phyloP scores from a whole-genome alignment of 2,113 vertebrate species.

The Plotosus lineatus region DNA sequence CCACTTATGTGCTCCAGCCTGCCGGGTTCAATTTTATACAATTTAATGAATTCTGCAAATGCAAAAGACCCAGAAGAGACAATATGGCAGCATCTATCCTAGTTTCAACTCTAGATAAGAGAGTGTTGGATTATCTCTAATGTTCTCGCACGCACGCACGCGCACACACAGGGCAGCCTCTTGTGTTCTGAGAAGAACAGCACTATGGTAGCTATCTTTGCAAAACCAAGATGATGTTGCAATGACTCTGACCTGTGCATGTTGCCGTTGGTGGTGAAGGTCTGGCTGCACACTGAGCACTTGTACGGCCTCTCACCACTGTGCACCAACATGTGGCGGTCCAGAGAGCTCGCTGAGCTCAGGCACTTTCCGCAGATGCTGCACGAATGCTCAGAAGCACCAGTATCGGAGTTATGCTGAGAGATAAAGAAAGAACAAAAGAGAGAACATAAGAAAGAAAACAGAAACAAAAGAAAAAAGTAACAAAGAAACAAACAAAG shows the following conservation, averaged over 20 bases:
- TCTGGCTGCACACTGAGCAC: slow-evolving; percentile 89
- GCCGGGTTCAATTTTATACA: neutral
- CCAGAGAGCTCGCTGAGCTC: slow-evolving; percentile 95
- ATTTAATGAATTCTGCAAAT: neutral
- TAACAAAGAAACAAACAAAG: no score
- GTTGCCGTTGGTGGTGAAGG: slow-evolving; percentile 98
- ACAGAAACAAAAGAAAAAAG: no score
- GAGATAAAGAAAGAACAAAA: neutral
- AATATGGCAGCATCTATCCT: neutral
- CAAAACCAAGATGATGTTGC: neutral
- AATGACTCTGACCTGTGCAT: slow-evolving; percentile 89
- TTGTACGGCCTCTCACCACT: slow-evolving; percentile 96
- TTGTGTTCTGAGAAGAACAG: neutral
- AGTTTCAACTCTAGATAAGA: neutral
- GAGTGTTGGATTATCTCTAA: neutral
- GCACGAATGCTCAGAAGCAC: slow-evolving; percentile 91
- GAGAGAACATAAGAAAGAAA: no score
- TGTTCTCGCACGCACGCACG: no score
- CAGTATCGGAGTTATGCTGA: slow-evolving; percentile 93
- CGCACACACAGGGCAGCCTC: neutral
- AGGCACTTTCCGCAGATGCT: slow-evolving; percentile 97
- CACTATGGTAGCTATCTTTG: neutral
- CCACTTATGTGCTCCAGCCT: neutral
- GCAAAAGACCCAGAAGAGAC: neutral
- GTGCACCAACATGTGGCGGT: slow-evolving; percentile 98